These are phyloP conservation scores for Phataginus tetradactyla DNA, from an alignment of 2,797 vertebrate genomes.

Conservation along the genomic window DNA sequence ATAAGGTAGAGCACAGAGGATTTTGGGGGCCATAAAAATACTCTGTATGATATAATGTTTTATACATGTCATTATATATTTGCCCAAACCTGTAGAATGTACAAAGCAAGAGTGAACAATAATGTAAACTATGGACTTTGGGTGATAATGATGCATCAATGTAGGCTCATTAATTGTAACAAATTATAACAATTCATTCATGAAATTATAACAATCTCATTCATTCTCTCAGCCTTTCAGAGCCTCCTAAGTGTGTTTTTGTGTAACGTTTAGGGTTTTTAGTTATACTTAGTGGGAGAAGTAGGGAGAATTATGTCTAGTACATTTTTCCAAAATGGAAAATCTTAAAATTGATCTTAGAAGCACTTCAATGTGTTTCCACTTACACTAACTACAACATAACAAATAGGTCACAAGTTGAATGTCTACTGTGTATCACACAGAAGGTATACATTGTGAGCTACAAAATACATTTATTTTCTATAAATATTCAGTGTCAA, in stretches of 20 bases:
- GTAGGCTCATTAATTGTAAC: neutral
- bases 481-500: neutral
- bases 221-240: neutral
- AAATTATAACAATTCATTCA: neutral
- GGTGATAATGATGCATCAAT: neutral
- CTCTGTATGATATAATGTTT: neutral
- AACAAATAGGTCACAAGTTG: neutral
- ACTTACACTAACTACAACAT: neutral
- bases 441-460: neutral
- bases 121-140: neutral
- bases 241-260: neutral
- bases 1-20: neutral
- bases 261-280: neutral
- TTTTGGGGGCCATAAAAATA: neutral
- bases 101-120: neutral
- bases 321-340: neutral
- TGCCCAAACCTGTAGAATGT: neutral
- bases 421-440: neutral
- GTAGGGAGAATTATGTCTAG: neutral
- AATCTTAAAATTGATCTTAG: neutral
- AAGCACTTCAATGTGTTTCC: neutral
- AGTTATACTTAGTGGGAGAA: neutral
- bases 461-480: neutral
- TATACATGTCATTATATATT: neutral
- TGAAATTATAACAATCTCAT: no score